A percentile compares a stretch with the other conserved stretches of the same genome.
These are phyloP conservation scores for Hippopotamus amphibius DNA, from an alignment of 2,113 vertebrate species.

Conservation along the genomic window DNA sequence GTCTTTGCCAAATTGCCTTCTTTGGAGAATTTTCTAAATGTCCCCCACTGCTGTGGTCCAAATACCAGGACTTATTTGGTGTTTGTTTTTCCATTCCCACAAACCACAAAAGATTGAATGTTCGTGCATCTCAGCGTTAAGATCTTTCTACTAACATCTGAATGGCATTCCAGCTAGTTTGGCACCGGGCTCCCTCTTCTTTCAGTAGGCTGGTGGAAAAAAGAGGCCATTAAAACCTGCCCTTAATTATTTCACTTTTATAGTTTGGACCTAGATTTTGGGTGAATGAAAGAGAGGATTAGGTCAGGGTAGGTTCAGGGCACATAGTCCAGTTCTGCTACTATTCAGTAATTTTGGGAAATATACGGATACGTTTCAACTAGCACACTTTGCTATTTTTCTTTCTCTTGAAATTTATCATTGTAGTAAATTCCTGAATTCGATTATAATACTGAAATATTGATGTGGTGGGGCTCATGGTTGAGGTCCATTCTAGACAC, in stretches of 20 bases:
- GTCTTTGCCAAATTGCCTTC: conserved; percentile 47
- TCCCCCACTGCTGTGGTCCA: conserved; percentile 53
- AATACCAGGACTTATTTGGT: conserved; percentile 73
- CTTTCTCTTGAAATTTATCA: background rate
- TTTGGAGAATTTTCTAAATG: conserved; percentile 69
- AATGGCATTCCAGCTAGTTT: conserved; percentile 72
- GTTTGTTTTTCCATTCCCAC: conserved; percentile 73
- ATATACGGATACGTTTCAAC: background rate
- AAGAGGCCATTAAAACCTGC: background rate
- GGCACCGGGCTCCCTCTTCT: conserved; percentile 23
- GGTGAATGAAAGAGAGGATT: background rate
- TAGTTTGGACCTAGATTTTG: background rate
- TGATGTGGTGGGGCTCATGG: background rate
- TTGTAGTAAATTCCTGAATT: conserved; percentile 11
- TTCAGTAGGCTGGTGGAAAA: background rate
- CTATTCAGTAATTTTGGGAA: background rate
- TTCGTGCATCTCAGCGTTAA: conserved; percentile 55
- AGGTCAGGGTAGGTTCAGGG: background rate
- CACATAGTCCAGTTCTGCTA: background rate
- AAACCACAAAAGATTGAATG: conserved; percentile 70
- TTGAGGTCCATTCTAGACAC: background rate
- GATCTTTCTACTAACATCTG: conserved; percentile 70
- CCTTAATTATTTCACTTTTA: background rate
- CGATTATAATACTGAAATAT: background rate
- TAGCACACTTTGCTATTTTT: background rate